Conservation (phyloP, 2,797 vertebrate genomes). For the Taeniopygia guttata region DNA sequence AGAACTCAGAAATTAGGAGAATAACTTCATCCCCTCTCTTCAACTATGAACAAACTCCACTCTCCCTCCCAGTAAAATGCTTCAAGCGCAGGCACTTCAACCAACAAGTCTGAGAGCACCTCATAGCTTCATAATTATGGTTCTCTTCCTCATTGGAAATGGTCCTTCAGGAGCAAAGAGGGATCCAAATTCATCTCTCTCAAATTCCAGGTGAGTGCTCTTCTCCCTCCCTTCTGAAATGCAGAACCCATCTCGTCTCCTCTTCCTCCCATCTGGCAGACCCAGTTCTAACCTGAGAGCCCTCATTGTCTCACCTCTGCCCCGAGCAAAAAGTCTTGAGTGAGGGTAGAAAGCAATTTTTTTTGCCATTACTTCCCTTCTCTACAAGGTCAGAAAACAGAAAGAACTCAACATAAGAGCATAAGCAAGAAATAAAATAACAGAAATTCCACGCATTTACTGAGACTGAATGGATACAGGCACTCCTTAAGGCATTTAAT, state of each 20-base stretch:
- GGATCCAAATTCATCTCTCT: neutral
- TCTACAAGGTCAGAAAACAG: conserved; percentile 1
- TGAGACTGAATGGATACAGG: conserved; percentile 42
- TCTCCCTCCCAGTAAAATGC: neutral
- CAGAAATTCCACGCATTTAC: conserved; percentile 18
- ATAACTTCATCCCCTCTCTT: neutral
- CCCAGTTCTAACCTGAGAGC: neutral
- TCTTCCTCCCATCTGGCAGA: neutral
- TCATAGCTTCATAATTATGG: neutral
- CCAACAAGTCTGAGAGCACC: neutral
- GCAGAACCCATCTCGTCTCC: neutral
- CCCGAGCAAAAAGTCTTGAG: neutral
- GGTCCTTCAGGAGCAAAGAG: neutral
- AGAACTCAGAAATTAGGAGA: neutral
- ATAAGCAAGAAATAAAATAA: conserved; percentile 33
- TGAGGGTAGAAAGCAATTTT: neutral
- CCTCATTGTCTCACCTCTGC: neutral
- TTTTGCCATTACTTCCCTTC: neutral
- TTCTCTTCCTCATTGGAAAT: neutral
- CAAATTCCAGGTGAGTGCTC: neutral
- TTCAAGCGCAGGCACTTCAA: neutral
- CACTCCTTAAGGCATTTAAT: conserved; percentile 71
- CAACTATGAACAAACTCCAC: neutral
- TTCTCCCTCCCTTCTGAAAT: neutral
- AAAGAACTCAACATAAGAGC: neutral